These are phyloP conservation scores for Hydractinia echinata DNA, from an alignment of 30 jellyfish, hydroid and myxozoan genomes.

Conservation along the genomic window DNA sequence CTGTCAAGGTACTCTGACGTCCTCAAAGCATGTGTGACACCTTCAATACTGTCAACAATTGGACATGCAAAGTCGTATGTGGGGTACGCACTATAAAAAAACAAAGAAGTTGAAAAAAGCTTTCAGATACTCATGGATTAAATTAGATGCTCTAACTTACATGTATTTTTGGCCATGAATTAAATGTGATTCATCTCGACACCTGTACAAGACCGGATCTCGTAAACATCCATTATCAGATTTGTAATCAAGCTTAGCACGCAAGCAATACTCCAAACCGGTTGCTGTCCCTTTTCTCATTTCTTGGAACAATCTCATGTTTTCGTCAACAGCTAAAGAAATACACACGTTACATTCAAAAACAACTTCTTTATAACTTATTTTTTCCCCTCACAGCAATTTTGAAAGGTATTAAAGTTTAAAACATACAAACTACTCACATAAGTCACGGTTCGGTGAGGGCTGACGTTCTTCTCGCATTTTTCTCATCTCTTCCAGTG, in stretches of 20 bases:
- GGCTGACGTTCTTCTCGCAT: conserved; percentile 73
- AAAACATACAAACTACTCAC: conserved; percentile 30
- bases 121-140: too few species aligned
- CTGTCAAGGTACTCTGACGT: conserved; percentile 97
- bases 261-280: conserved; percentile 63
- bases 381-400: not conserved
- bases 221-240: conserved; percentile 93
- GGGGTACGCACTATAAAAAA: conserved; percentile 86
- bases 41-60: conserved; percentile 95
- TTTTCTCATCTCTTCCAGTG: conserved; percentile 80
- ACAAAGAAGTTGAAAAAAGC: not conserved
- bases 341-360: not conserved
- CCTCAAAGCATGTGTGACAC: conserved; percentile 97
- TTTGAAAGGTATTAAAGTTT: not conserved
- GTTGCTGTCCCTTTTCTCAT: conserved; percentile 68
- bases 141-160: conserved; percentile 32
- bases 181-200: conserved; percentile 73
- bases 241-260: conserved; percentile 80
- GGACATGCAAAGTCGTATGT: conserved; percentile 99
- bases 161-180: conserved; percentile 71
- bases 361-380: not conserved
- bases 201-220: conserved; percentile 92
- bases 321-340: conserved; percentile 69
- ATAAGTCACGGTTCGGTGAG: conserved; percentile 56
- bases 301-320: conserved; percentile 64